These are phyloP conservation scores for Thymallus thymallus DNA, from an alignment of 2,113 vertebrate genomes.

Conservation along the genomic window DNA sequence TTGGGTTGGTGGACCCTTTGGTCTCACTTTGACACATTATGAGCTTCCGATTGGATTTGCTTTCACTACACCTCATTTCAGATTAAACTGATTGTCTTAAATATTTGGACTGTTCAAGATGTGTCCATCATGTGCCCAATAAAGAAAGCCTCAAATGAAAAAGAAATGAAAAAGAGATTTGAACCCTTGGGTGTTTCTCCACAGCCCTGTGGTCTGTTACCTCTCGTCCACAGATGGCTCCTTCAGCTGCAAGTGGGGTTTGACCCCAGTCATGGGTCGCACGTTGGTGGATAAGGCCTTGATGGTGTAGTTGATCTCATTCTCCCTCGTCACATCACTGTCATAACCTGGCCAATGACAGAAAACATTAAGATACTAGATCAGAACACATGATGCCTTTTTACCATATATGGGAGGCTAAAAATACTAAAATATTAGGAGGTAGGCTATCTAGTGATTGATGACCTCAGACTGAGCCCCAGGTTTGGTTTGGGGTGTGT, in stretches of 20 bases:
- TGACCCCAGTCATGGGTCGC: conserved; percentile 91
- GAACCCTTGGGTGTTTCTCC: not conserved
- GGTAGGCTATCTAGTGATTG: too few species aligned
- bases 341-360: conserved; percentile 83
- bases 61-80: conserved; percentile 4
- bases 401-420: too few species aligned
- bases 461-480: not conserved
- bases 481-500: not conserved
- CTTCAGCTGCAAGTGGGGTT: conserved; percentile 95
- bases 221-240: conserved; percentile 94
- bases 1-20: not conserved
- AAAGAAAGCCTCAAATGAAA: not conserved
- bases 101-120: not conserved
- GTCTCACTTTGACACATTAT: not conserved
- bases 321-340: conserved; percentile 95
- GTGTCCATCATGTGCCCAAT: conserved; percentile 1
- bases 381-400: too few species aligned
- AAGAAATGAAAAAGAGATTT: not conserved
- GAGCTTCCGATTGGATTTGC: conserved; percentile 7
- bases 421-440: too few species aligned
- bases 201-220: conserved; percentile 66
- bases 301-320: conserved; percentile 94
- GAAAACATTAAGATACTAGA: not conserved
- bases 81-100: not conserved
- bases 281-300: conserved; percentile 97